Percentiles rank a stretch among this genome's conserved stretches.
Conservation (phyloP, 2,888 invertebrate genomes). For the Eristalinus aeneus region DNA sequence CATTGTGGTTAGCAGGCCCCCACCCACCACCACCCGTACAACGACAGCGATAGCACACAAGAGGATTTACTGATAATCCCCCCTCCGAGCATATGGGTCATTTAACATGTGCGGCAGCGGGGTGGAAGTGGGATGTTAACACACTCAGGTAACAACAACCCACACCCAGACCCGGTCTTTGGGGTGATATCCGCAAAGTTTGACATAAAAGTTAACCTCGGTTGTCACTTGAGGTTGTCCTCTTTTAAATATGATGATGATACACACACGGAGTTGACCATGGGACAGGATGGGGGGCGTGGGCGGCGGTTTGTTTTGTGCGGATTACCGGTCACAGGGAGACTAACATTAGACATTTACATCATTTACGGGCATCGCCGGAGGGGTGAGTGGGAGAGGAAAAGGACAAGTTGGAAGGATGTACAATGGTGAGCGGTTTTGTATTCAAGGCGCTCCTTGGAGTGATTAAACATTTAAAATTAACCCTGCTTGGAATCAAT, state of each 20-base stretch:
- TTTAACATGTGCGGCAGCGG: slow-evolving; percentile 43
- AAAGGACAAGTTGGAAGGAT: background rate
- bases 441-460: background rate
- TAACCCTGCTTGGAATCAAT: background rate
- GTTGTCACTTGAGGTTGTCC: slow-evolving; percentile 69
- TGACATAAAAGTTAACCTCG: slow-evolving; percentile 61
- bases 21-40: slow-evolving; percentile 17
- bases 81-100: slow-evolving; percentile 62
- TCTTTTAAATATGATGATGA: slow-evolving; percentile 46
- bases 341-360: slow-evolving; percentile 11
- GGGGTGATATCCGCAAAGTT: slow-evolving; percentile 49
- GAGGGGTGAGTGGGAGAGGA: background rate
- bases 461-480: background rate
- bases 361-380: background rate
- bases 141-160: slow-evolving; percentile 50
- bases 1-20: slow-evolving; percentile 15
- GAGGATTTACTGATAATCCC: slow-evolving; percentile 60
- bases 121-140: slow-evolving; percentile 15
- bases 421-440: background rate
- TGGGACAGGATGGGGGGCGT: slow-evolving; percentile 1
- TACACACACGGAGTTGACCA: slow-evolving; percentile 5
- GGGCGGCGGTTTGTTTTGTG: slow-evolving; percentile 27
- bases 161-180: background rate
- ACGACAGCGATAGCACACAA: slow-evolving; percentile 56
- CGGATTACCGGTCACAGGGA: slow-evolving; percentile 25